phyloP scores from a whole-genome alignment of 2,888 invertebrate genomes.

The Archaeoteleia sp. region DNA sequence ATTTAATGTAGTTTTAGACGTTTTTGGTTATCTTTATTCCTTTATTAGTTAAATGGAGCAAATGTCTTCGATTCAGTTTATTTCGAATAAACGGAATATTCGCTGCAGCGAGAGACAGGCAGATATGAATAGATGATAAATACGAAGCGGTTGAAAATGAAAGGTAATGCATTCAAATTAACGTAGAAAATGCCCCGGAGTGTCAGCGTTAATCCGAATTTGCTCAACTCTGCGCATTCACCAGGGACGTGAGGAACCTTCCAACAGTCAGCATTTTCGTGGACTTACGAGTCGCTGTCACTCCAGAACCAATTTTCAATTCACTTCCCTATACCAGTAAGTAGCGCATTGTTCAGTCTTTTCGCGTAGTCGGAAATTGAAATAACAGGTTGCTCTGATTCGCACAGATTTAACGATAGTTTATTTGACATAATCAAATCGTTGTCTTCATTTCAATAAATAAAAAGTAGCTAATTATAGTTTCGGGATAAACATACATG shows the following conservation, averaged over 20 bases:
- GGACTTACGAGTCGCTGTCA: conserved; percentile 16
- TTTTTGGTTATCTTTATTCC: no score
- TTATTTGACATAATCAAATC: not conserved
- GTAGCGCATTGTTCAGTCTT: conserved; percentile 15
- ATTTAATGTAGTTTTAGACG: no score
- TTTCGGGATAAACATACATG: no score
- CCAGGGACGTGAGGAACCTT: not conserved
- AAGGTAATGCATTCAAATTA: conserved; percentile 1
- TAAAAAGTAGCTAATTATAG: no score
- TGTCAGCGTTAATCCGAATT: not conserved
- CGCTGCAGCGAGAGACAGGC: no score
- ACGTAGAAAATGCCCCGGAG: not conserved
- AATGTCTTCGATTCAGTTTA: no score
- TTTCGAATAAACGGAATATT: no score
- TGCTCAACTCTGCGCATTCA: conserved; percentile 1
- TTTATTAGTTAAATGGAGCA: no score
- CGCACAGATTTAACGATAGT: not conserved
- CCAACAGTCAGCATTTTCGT: conserved; percentile 8
- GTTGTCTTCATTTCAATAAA: no score
- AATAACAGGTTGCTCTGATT: conserved; percentile 5
- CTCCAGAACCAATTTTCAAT: conserved; percentile 23
- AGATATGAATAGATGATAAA: no score
- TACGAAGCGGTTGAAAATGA: no score
- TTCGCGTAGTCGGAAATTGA: conserved; percentile 19
- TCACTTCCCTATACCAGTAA: conserved; percentile 7